Evolutionary conservation across 2,888 invertebrate genomes (phyloP).

Genomic region (Dromius quadrimaculatus): DNA sequence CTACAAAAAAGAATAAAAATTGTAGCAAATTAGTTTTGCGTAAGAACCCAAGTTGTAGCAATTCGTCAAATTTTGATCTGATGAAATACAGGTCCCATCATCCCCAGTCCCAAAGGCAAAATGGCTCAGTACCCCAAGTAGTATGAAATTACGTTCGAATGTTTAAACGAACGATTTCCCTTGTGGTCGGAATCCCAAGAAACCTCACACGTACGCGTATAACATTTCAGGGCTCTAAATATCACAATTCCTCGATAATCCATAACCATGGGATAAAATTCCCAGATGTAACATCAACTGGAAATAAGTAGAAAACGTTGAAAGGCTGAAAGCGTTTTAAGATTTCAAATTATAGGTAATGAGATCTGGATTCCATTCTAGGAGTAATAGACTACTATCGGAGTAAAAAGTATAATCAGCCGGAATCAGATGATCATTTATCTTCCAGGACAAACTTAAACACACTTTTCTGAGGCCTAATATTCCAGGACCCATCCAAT

Average conservation of each 20-base stretch:
- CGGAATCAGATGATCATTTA: too few relatives aligned
- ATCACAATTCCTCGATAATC: slow-evolving; percentile 21
- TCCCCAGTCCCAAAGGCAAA: background rate
- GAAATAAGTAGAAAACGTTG: background rate
- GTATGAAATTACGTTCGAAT: slow-evolving; percentile 31
- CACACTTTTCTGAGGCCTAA: too few relatives aligned
- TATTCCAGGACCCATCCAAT: too few relatives aligned
- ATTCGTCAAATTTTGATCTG: too few relatives aligned
- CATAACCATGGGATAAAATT: slow-evolving; percentile 25
- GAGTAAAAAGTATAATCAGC: too few relatives aligned
- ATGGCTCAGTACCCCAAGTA: background rate
- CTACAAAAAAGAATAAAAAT: too few relatives aligned
- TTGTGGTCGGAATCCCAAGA: background rate
- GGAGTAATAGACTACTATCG: too few relatives aligned
- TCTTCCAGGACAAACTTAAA: too few relatives aligned
- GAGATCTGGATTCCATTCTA: too few relatives aligned
- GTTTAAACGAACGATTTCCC: slow-evolving; percentile 33
- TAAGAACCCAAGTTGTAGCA: too few relatives aligned
- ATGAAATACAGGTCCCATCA: background rate
- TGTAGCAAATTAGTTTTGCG: too few relatives aligned
- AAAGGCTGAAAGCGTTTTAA: slow-evolving; percentile 7
- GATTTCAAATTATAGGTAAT: slow-evolving; percentile 19
- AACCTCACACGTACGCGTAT: slow-evolving; percentile 12
- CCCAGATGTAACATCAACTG: slow-evolving; percentile 15
- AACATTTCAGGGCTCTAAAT: slow-evolving; percentile 15